A percentile compares a stretch with the other conserved stretches of the same genome.
Evolutionary conservation across 2,113 vertebrate species (phyloP).

Genomic region (Pteruthius melanotis): DNA sequence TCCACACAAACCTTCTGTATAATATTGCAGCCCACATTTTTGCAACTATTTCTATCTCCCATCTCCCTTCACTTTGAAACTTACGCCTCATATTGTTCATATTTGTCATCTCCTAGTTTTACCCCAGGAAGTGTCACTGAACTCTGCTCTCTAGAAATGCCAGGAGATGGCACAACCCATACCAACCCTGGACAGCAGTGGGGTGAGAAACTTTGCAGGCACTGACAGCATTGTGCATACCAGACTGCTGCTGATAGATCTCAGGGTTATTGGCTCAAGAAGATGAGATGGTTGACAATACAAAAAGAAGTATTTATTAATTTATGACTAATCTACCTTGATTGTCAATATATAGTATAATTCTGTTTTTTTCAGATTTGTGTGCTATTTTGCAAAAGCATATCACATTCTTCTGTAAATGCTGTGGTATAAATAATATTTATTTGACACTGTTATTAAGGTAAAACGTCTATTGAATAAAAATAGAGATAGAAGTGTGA

Average conservation of each 20-base stretch:
- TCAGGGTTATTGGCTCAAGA: background rate
- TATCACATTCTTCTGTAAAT: background rate
- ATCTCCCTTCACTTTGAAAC: background rate
- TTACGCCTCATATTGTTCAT: background rate
- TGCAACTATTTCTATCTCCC: background rate
- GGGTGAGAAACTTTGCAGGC: background rate
- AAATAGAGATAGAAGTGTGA: background rate
- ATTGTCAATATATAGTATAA: background rate
- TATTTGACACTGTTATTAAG: background rate
- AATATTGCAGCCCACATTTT: background rate
- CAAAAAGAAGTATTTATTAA: background rate
- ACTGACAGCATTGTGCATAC: background rate
- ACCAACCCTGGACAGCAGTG: rapidly evolving
- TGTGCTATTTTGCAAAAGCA: background rate
- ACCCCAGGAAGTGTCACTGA: background rate
- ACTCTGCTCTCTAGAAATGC: background rate
- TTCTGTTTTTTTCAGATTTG: background rate
- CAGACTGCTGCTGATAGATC: background rate
- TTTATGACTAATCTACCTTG: background rate
- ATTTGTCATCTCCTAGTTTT: background rate
- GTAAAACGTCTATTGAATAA: background rate
- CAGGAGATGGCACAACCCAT: background rate
- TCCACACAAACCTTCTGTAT: background rate
- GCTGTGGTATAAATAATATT: background rate
- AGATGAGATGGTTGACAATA: background rate